Evolutionary conservation across 2,888 invertebrate genomes (phyloP), one percentile per base, ranked within the genome.

Genomic region (Drosophila hamatofila): DNA sequence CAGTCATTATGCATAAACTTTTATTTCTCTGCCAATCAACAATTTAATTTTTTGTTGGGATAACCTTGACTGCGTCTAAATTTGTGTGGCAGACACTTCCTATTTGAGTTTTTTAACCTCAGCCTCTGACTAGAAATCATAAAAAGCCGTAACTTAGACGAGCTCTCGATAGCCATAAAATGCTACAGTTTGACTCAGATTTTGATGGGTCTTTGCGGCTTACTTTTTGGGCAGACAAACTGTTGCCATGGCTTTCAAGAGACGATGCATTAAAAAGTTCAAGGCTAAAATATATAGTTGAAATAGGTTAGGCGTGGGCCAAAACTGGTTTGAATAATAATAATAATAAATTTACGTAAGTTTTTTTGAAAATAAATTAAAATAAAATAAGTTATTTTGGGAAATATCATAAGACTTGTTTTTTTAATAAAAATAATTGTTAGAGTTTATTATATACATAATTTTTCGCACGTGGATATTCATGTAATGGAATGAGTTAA

Each of bases 61-160:
- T 54, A 51, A 25, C 83, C 83, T 84, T 85, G 78, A 72, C 49
- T 55, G 64, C 25, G 66, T 54, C 69, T 69, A 72, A 58, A 64
- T 56, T 65, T 48, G 49, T 72, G 60, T 41, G 41, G 11, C 35
- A 25, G 46, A 39, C 62, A 80, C 74, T 84, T 90, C 89, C 84
- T 89, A 68, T 62, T 89, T 72, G 27, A 75, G 85, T 75, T 78
- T 89, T 46, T 89, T 81, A 65, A 90, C 84, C 85, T 81, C 77
- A 74, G 62, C 42, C 61, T 30, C 37, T n/a, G 25, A 39, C 54
- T 56, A 65, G n/a, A 44, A 57, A 55, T 18, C 51, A 37, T 55
- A 61, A 59, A 78, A 39, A 51, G 42, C 35, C 66, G 63, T 67
- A 78, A 54, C 41, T 76, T 42, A 57, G 57, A 55, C 69, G 27